Percentiles rank a stretch among this genome's conserved stretches.
Evolutionary conservation across 2,888 invertebrate genomes (phyloP).

Genomic region (Troides oblongomaculatus): DNA sequence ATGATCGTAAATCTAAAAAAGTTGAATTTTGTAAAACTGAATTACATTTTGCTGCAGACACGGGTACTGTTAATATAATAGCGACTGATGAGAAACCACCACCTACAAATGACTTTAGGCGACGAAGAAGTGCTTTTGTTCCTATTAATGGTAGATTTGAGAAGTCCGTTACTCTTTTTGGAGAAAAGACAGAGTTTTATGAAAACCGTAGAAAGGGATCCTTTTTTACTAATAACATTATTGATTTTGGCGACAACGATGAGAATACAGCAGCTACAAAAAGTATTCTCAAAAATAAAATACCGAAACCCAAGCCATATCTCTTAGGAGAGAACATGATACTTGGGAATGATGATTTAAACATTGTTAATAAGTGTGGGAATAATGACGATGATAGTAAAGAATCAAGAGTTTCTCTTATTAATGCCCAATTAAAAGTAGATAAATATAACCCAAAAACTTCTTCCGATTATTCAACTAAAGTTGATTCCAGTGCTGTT

Average conservation of each 20-base stretch:
- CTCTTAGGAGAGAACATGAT: conserved; percentile 84
- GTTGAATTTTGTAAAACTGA: conserved; percentile 94
- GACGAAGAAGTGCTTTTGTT: conserved; percentile 81
- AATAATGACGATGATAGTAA: conserved; percentile 39
- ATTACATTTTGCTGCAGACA: conserved; percentile 92
- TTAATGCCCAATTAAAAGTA: conserved; percentile 61
- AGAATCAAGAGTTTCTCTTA: conserved; percentile 59
- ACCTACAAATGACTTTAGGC: conserved; percentile 88
- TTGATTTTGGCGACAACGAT: conserved; percentile 56
- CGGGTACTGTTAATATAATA: conserved; percentile 91
- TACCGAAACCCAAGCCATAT: conserved; percentile 86
- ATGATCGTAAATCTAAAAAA: conserved; percentile 82
- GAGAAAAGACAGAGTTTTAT: conserved; percentile 61
- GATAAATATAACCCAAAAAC: conserved; percentile 49
- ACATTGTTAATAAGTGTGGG: conserved; percentile 38
- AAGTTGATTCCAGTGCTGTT: conserved; percentile 41
- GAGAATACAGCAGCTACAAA: conserved; percentile 81
- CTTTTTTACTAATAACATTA: conserved; percentile 38
- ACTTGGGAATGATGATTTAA: conserved; percentile 51
- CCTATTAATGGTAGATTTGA: conserved; percentile 66
- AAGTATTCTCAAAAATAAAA: conserved; percentile 87
- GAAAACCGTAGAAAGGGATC: conserved; percentile 40
- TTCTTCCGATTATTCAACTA: conserved; percentile 42
- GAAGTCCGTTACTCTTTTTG: conserved; percentile 84
- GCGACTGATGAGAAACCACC: conserved; percentile 94